Evolutionary conservation across 2,888 invertebrate species (phyloP).

Genomic region (Megaustenia siamemsis): DNA sequence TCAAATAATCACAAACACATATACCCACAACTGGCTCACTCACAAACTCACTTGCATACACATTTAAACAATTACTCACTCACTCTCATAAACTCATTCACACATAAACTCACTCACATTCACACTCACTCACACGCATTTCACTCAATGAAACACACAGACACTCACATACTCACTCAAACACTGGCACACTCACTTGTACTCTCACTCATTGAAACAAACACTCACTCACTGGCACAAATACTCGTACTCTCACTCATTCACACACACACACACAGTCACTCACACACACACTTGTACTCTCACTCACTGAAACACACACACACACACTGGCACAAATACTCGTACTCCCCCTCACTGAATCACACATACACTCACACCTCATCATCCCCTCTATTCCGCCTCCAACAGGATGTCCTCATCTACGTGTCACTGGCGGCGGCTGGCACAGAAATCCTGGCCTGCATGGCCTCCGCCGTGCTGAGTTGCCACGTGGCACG

Average conservation of each 20-base stretch:
- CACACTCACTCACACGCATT: too few species aligned
- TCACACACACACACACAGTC: slow-evolving; percentile 25
- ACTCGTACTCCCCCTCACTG: too few species aligned
- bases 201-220: slow-evolving; percentile 3
- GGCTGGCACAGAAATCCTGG: slow-evolving; percentile 77
- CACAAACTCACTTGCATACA: too few species aligned
- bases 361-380: slow-evolving; percentile 18
- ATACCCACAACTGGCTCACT: too few species aligned
- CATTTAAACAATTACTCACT: too few species aligned
- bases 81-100: too few species aligned
- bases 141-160: too few species aligned
- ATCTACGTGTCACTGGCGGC: slow-evolving; percentile 77
- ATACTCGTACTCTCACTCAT: slow-evolving; percentile 12
- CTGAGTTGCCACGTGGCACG: slow-evolving; percentile 79
- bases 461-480: slow-evolving; percentile 78
- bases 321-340: slow-evolving; percentile 8
- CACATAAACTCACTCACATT: too few species aligned
- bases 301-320: not conserved
- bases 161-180: not conserved
- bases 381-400: not conserved
- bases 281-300: not conserved
- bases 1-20: too few species aligned
- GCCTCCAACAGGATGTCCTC: slow-evolving; percentile 74
- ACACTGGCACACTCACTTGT: not conserved
- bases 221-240: not conserved